Evolutionary conservation across 2,797 vertebrate genomes (phyloP).

Genomic region (Poecile montanus): DNA sequence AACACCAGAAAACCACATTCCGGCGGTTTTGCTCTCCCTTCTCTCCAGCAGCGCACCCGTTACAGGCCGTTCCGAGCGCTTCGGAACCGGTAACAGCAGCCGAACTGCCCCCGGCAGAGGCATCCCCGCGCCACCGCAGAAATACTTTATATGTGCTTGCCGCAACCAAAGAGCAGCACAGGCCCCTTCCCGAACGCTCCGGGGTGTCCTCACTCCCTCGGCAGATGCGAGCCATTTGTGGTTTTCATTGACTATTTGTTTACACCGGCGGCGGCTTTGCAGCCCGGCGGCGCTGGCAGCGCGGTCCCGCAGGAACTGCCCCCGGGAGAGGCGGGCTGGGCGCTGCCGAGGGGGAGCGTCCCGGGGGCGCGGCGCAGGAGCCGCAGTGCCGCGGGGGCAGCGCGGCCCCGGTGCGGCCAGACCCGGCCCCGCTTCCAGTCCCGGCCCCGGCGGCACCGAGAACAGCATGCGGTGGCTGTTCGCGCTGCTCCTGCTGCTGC

Average conservation of each 20-base stretch:
- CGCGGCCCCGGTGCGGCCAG: background rate
- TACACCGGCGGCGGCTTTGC: background rate
- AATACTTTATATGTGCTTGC: fast-evolving
- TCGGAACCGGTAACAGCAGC: background rate
- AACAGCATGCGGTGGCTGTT: background rate
- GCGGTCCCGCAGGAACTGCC: background rate
- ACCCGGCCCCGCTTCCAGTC: fast-evolving
- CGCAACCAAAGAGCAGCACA: background rate
- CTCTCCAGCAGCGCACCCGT: background rate
- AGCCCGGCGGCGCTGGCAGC: background rate
- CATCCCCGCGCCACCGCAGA: background rate
- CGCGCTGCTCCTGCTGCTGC: background rate
- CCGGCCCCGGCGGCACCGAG: background rate
- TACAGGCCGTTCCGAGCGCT: background rate
- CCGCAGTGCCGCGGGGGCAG: background rate
- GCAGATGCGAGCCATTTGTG: background rate
- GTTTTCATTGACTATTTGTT: fast-evolving
- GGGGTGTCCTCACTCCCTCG: background rate
- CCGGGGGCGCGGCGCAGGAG: background rate
- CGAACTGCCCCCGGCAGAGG: background rate
- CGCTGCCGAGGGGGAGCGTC: slow-evolving; percentile 24
- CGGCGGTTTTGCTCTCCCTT: no score
- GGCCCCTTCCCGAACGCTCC: no score
- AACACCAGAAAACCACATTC: background rate
- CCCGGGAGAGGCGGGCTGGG: background rate